Base-by-base conservation (phyloP, 2,113 vertebrate genomes). In the Limanda limanda region DNA sequence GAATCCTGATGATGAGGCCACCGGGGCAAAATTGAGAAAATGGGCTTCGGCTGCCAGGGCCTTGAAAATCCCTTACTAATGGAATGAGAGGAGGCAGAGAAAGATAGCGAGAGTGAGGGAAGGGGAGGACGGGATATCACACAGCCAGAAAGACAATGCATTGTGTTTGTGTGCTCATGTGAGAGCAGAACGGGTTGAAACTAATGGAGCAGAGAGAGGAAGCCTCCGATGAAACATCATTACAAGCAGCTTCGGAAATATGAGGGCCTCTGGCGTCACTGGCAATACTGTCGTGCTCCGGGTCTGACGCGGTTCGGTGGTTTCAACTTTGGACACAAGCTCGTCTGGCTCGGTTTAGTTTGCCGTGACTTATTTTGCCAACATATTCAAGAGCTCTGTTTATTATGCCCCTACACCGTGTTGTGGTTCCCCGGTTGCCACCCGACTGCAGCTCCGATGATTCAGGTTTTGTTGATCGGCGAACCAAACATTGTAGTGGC, bases 1-100 rank as follows among this genome's bases (percentile, higher is more conserved):
- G 91, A 82, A 86, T 91, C 87, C 76, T 68, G 24, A 87, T 76
- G 47, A 88, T 86, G 58, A 86, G 35, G 48, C 89, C 82, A 87
- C 92, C 60, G 65, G 66, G 66, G 92, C 90, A 78, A 71, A 78
- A 86, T 84, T 71, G 82, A 23, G 86, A 76, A 92, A 94, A 92
- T 94, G 91, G 87, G 86, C 45, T 93, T 82, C 89, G 78, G 81
- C 91, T 83, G 85, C 83, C 84, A 66, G 63, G 45, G 87, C 80
- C 86, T 92, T 79, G 84, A 89, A 93, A 91, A 91, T 88, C 86
- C 79, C 86, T 87, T 85, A 86, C 90, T 91, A 93, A 93, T 90
- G 88, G 91, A 92, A 91, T 82, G 86, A 91, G 89, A 89, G 88
- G 88, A 90, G 83, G 87, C 86, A 88, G 65, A 84, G 76, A 68